phyloP scores from a whole-genome alignment of 2,888 invertebrate species.

The Baronia brevicornis region DNA sequence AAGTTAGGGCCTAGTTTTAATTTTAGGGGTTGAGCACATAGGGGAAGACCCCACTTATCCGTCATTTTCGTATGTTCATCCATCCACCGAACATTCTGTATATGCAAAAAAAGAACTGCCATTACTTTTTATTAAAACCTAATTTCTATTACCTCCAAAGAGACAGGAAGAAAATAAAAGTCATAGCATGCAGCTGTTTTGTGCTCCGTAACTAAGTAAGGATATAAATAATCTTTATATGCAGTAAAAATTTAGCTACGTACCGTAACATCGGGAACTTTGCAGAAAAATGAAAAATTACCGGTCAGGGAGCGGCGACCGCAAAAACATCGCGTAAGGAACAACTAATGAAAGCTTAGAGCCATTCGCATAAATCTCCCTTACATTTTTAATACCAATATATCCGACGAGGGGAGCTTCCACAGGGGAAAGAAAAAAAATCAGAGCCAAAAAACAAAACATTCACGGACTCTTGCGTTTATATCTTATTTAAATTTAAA shows the following conservation, averaged over 20 bases:
- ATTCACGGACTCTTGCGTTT: constrained; percentile 64
- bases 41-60: too few species aligned
- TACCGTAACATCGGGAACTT: constrained; percentile 62
- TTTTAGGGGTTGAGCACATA: too few species aligned
- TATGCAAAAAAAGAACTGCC: too few species aligned
- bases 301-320: constrained; percentile 73
- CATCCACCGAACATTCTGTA: too few species aligned
- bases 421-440: constrained; percentile 50
- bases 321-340: constrained; percentile 70
- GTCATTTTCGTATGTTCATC: too few species aligned
- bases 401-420: constrained; percentile 67
- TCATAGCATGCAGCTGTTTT: constrained; percentile 64
- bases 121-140: constrained; percentile 52
- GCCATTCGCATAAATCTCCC: constrained; percentile 75
- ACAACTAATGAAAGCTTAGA: constrained; percentile 75
- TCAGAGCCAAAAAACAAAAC: constrained; percentile 59
- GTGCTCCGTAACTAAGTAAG: constrained; percentile 28
- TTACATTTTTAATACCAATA: constrained; percentile 77
- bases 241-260: constrained; percentile 67
- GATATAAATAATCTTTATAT: constrained; percentile 73
- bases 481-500: constrained; percentile 75
- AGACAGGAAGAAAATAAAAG: constrained; percentile 59
- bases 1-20: too few species aligned
- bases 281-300: constrained; percentile 72
- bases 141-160: constrained; percentile 48